These are phyloP conservation scores for Acanthosoma haemorrhoidale DNA, from an alignment of 2,888 invertebrate species.

Conservation along the genomic window DNA sequence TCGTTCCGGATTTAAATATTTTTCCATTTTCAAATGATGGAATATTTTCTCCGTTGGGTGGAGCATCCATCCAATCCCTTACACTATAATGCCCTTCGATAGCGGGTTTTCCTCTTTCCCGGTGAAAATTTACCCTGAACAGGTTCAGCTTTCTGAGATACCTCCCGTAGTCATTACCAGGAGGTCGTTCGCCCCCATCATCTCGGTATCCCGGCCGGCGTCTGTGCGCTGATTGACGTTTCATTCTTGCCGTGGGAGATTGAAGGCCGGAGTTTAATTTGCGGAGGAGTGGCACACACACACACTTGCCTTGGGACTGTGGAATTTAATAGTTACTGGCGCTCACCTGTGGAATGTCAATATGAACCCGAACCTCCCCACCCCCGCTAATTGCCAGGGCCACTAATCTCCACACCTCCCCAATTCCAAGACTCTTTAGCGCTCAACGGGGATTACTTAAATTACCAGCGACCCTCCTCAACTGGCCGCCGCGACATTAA, in stretches of 20 bases:
- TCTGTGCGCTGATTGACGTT: conserved; percentile 6
- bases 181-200: too few species aligned
- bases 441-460: not conserved
- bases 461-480: not conserved
- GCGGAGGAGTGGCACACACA: not conserved
- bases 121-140: too few species aligned
- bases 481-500: not conserved
- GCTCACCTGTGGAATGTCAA: conserved; percentile 5
- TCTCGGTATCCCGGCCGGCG: too few species aligned
- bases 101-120: too few species aligned
- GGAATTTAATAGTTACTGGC: not conserved
- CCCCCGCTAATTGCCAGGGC: not conserved
- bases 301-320: too few species aligned
- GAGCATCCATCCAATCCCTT: too few species aligned
- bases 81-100: too few species aligned
- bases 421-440: not conserved
- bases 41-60: too few species aligned
- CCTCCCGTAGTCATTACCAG: too few species aligned
- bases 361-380: not conserved
- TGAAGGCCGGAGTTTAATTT: conserved; percentile 3
- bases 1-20: too few species aligned
- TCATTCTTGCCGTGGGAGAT: not conserved
- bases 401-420: conserved; percentile 1
- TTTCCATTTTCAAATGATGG: too few species aligned
- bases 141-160: too few species aligned